Evolutionary conservation across 2,888 invertebrate genomes (phyloP).

Genomic region (Polia nebulosa): DNA sequence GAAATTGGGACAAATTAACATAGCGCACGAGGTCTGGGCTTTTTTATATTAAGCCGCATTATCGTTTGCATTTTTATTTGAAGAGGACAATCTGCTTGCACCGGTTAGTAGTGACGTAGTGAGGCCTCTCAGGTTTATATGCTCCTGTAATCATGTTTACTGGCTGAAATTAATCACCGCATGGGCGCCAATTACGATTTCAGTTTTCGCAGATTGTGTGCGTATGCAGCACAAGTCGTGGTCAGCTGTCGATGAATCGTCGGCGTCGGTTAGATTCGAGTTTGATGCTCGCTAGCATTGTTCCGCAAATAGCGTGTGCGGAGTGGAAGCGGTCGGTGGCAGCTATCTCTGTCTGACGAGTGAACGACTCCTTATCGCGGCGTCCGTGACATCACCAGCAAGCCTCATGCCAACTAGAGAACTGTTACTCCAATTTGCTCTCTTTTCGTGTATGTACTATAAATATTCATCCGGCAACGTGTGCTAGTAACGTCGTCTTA

Average conservation of each 20-base stretch:
- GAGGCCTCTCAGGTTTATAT: neutral
- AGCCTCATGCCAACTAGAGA: constrained; percentile 78
- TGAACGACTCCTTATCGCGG: constrained; percentile 87
- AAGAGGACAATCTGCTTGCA: constrained; percentile 2
- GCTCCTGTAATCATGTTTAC: constrained; percentile 19
- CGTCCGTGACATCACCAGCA: constrained; percentile 81
- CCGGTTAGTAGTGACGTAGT: neutral
- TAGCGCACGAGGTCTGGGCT: constrained; percentile 18
- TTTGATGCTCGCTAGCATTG: constrained; percentile 79
- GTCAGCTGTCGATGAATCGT: constrained; percentile 76
- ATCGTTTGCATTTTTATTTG: constrained; percentile 19
- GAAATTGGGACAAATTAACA: constrained; percentile 17
- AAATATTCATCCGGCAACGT: constrained; percentile 63
- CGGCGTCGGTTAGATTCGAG: constrained; percentile 71
- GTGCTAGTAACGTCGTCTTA: constrained; percentile 44
- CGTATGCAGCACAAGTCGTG: constrained; percentile 49
- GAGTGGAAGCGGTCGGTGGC: constrained; percentile 64
- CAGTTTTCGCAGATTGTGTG: constrained; percentile 5
- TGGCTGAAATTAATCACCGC: constrained; percentile 2
- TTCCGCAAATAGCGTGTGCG: constrained; percentile 81
- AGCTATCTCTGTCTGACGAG: constrained; percentile 78
- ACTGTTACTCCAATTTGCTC: constrained; percentile 69
- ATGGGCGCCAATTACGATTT: neutral
- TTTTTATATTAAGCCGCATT: constrained; percentile 19
- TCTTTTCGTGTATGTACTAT: constrained; percentile 65